phyloP scores from a whole-genome alignment of 1,140 invertebrate genomes.

The Procambarus virginalis region DNA sequence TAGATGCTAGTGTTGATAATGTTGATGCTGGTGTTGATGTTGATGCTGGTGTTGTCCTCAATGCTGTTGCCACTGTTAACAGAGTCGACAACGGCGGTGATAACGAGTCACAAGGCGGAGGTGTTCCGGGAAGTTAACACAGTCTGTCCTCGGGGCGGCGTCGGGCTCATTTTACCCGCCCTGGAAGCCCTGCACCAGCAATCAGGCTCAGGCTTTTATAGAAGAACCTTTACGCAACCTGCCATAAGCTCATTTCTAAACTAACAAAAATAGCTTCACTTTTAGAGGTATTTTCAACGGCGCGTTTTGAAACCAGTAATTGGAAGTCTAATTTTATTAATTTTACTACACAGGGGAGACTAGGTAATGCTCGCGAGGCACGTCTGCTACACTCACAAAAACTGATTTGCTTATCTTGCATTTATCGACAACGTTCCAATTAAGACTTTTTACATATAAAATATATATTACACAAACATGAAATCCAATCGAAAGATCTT shows the following conservation, averaged over 20 bases:
- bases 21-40: background rate
- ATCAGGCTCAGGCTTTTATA: background rate
- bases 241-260: background rate
- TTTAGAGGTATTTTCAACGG: background rate
- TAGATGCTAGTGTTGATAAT: background rate
- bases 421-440: too few relatives aligned
- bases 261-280: background rate
- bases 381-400: too few relatives aligned
- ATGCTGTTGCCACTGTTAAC: background rate
- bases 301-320: background rate
- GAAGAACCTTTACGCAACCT: too few relatives aligned
- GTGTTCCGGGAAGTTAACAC: background rate
- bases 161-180: background rate
- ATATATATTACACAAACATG: too few relatives aligned
- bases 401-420: too few relatives aligned
- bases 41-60: background rate
- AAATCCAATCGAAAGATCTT: too few relatives aligned
- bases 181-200: background rate
- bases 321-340: background rate
- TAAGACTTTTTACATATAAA: too few relatives aligned
- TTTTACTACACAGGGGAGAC: too few relatives aligned
- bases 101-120: background rate
- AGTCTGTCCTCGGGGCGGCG: background rate
- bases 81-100: background rate
- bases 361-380: too few relatives aligned